Percentiles rank a stretch among this genome's conserved stretches.
These are phyloP conservation scores for Pseudomugil tenellus DNA, from an alignment of 2,797 vertebrate species.

Conservation along the genomic window DNA sequence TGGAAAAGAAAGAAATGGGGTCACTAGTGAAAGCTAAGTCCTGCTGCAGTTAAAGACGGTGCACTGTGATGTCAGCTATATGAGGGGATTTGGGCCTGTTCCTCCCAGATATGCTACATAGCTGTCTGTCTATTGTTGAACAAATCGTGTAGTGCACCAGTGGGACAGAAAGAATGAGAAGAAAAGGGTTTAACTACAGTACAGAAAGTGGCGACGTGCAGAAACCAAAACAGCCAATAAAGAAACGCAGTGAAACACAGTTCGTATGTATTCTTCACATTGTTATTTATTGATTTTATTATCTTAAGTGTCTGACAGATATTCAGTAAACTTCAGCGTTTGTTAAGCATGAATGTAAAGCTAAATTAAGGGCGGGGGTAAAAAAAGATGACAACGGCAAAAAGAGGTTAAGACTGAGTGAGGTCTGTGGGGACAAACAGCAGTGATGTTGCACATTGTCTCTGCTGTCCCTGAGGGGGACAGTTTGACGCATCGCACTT, in stretches of 20 bases:
- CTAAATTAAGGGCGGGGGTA: background rate
- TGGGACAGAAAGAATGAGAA: slow-evolving; percentile 31
- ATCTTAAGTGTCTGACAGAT: background rate
- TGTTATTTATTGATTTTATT: background rate
- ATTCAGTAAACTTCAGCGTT: background rate
- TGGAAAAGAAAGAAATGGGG: slow-evolving; percentile 5
- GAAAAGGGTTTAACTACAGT: slow-evolving; percentile 24
- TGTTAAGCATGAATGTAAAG: background rate
- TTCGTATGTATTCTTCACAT: background rate
- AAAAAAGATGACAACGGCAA: background rate
- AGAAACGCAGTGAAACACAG: background rate
- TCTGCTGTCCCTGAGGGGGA: slow-evolving; percentile 50
- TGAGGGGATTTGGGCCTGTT: slow-evolving; percentile 47
- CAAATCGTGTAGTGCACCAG: slow-evolving; percentile 45
- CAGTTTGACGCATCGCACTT: slow-evolving; percentile 64
- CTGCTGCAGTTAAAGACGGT: slow-evolving; percentile 3
- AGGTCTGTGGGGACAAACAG: slow-evolving; percentile 44
- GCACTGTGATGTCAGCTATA: slow-evolving; percentile 22
- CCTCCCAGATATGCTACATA: slow-evolving; percentile 54
- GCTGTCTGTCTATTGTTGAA: slow-evolving; percentile 56
- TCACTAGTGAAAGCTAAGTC: slow-evolving; percentile 13
- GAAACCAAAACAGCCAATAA: slow-evolving; percentile 22
- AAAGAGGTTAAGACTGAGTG: background rate
- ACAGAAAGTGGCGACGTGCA: slow-evolving; percentile 22
- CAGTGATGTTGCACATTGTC: slow-evolving; percentile 56